A percentile compares a stretch with the other conserved stretches of the same genome.
These are phyloP conservation scores for Rhadina sibilatrix DNA, from an alignment of 2,113 vertebrate genomes.

Conservation along the genomic window DNA sequence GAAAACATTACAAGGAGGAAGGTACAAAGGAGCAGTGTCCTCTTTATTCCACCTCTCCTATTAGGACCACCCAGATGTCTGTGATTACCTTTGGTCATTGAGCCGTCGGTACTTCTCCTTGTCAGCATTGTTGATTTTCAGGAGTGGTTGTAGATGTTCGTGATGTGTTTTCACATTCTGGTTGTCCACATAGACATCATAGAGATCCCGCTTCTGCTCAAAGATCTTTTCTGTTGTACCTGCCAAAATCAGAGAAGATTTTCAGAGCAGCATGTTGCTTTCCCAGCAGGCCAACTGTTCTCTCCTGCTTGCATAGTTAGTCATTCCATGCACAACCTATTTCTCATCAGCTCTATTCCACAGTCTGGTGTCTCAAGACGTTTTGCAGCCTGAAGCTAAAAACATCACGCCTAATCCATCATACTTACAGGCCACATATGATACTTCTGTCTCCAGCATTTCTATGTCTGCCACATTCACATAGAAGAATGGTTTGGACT, in stretches of 20 bases:
- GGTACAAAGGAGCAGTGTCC: not conserved
- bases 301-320: not conserved
- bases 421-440: conserved; percentile 95
- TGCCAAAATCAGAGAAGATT: conserved; percentile 43
- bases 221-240: conserved; percentile 99
- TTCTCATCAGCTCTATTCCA: not conserved
- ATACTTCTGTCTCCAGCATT: conserved; percentile 89
- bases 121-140: conserved; percentile 89
- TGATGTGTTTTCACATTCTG: conserved; percentile 98
- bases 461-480: conserved; percentile 94
- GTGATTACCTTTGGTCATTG: conserved; percentile 89
- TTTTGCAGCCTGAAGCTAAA: not conserved
- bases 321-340: not conserved
- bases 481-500: conserved; percentile 96
- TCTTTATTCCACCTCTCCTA: not conserved
- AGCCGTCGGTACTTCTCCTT: conserved; percentile 93
- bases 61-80: not conserved
- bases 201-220: conserved; percentile 92
- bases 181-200: conserved; percentile 95
- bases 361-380: not conserved
- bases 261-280: not conserved
- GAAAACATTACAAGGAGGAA: not conserved
- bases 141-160: conserved; percentile 85
- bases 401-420: not conserved
- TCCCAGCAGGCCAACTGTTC: not conserved